phyloP scores from a whole-genome alignment of 2,888 invertebrate species.

The Andricus quercusramuli region DNA sequence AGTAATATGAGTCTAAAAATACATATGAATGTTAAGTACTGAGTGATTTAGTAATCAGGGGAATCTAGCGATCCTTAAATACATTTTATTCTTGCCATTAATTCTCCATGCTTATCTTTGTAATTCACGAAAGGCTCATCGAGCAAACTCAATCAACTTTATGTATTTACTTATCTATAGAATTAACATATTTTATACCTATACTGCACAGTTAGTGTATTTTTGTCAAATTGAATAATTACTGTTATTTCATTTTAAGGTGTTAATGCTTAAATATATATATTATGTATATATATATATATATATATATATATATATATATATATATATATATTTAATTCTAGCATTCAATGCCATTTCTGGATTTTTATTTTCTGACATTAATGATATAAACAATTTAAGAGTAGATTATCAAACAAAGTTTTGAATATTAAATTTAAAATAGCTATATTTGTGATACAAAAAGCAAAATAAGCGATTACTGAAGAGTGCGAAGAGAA shows the following conservation, averaged over 20 bases:
- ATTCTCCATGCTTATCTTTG: conserved; percentile 26
- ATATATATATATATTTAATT: no score
- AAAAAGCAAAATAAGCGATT: no score
- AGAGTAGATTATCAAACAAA: no score
- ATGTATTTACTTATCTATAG: conserved; percentile 1
- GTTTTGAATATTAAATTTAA: no score
- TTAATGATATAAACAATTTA: no score
- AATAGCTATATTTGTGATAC: no score
- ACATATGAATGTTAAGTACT: conserved; percentile 28
- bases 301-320: no score
- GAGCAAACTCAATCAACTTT: conserved; percentile 14
- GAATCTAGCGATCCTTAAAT: conserved; percentile 33
- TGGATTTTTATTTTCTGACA: no score
- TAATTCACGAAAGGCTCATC: conserved; percentile 31
- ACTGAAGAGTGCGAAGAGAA: no score
- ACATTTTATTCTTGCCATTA: conserved; percentile 35
- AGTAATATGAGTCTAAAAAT: conserved; percentile 38
- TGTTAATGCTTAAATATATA: not conserved
- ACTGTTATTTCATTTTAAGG: not conserved
- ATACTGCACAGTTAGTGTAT: no score
- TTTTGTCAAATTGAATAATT: not conserved
- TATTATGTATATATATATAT: no score
- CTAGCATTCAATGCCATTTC: no score
- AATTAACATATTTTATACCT: not conserved
- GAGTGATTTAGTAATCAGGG: conserved; percentile 35